Evolutionary conservation across 2,888 invertebrate species (phyloP).

Genomic region (Habrosyne pyritoides): DNA sequence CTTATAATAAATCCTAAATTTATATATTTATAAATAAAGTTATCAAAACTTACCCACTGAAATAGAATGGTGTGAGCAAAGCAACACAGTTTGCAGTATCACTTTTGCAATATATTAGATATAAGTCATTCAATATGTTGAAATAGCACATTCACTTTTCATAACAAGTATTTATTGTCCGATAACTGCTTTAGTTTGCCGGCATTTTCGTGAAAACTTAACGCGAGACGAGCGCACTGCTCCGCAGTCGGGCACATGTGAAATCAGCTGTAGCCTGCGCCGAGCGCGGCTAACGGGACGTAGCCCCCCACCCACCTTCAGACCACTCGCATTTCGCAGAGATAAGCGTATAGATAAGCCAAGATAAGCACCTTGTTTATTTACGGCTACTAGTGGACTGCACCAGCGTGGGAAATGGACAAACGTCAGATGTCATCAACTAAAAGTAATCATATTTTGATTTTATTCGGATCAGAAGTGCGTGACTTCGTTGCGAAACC

Average conservation of each 20-base stretch:
- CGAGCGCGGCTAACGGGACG: conserved; percentile 50
- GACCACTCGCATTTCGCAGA: conserved; percentile 37
- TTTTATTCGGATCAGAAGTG: conserved; percentile 15
- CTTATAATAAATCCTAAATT: too few species aligned
- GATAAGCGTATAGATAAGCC: conserved; percentile 49
- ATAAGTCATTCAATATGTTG: conserved; percentile 18
- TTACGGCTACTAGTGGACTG: conserved; percentile 41
- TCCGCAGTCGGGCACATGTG: conserved; percentile 66
- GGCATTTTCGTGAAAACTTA: conserved; percentile 55
- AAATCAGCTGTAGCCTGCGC: conserved; percentile 75
- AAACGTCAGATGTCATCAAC: not conserved
- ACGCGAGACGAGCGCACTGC: conserved; percentile 56
- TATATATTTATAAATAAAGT: not conserved
- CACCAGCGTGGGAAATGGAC: conserved; percentile 13
- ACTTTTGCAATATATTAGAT: conserved; percentile 25
- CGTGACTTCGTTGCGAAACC: conserved; percentile 45
- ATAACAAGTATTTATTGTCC: conserved; percentile 36
- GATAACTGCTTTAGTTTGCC: conserved; percentile 48
- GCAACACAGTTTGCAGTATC: conserved; percentile 31
- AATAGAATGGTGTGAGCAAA: conserved; percentile 30
- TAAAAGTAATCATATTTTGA: not conserved
- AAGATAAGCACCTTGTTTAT: conserved; percentile 64
- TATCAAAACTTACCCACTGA: conserved; percentile 48
- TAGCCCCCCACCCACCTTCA: conserved; percentile 39
- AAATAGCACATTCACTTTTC: conserved; percentile 55